Evolutionary conservation across 2,888 invertebrate genomes (phyloP), one percentile per base, ranked within the genome.

Genomic region (Smittia aterrima): DNA sequence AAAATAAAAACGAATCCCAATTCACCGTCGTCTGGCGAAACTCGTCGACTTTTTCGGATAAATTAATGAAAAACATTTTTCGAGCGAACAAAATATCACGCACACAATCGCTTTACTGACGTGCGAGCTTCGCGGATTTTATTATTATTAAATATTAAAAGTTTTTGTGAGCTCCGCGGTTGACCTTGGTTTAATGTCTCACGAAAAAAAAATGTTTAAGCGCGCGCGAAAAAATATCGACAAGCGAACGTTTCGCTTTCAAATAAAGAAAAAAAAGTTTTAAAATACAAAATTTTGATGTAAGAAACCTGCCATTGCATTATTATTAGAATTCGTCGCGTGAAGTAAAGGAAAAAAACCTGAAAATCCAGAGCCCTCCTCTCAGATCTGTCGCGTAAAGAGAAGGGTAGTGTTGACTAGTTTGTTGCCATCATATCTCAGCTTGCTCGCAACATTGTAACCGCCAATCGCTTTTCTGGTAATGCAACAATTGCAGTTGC

Each of bases 111-210:
- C 62, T 58, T n/a, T 18, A 22, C 32, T 72, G 72, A 58, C 72
- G 62, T 72, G 25, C 72, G 62, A 53, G 53, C 25, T 18, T 58
- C 58, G 20, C 58, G 58, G 58, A n/a, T 58, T 58, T 58, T 25
- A 25, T 27, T 64, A 25, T 27, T 72, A 62, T 72, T 72, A 72
- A 72, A 25, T 72, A 72, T 72, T 72, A 72, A 72, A 58, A 58
- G 27, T 18, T 54, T 72, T 40, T 72, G 58, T 72, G 72, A 72
- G 72, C 62, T n/a, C 72, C 18, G 68, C 11, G 2, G 32, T 27
- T 72, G 72, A 72, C 72, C 72, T 72, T 72, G 72, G 72, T 72
- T 72, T 72, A 72, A 72, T 72, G 72, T 72, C 72, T 72, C 72
- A 72, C 62, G 72, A 72, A 72, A 72, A 72, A 70, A 70, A 70